A percentile compares a stretch with the other conserved stretches of the same genome.
These are phyloP conservation scores for Drosophila borborema DNA, from an alignment of 2,888 invertebrate species.

Conservation along the genomic window DNA sequence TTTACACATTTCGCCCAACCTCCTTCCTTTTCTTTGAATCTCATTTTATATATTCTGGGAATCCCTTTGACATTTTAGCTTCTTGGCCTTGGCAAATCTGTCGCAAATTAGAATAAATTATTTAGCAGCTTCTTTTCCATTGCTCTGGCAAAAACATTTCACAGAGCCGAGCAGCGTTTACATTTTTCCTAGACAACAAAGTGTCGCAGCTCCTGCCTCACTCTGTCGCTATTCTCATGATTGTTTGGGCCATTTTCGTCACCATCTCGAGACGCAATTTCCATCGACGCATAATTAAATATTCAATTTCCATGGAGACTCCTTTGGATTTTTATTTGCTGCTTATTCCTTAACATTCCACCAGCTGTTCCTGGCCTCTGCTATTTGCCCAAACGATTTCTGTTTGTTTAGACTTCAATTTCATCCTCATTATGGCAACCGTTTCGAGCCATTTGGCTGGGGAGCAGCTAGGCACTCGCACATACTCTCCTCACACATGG, in stretches of 20 bases:
- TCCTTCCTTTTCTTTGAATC: background rate
- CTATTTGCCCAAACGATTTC: slow-evolving; percentile 60
- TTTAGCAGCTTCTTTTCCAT: slow-evolving; percentile 50
- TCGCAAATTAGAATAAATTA: slow-evolving; percentile 72
- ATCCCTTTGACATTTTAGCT: slow-evolving; percentile 38
- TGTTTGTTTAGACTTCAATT: slow-evolving; percentile 79
- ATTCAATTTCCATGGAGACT: slow-evolving; percentile 70
- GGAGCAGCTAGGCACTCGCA: slow-evolving; percentile 16
- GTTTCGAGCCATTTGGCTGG: slow-evolving; percentile 30
- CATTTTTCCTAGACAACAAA: slow-evolving; percentile 44
- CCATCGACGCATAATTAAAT: slow-evolving; percentile 72
- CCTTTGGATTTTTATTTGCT: slow-evolving; percentile 48
- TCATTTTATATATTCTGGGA: background rate
- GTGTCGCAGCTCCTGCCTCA: background rate
- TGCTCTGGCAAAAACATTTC: slow-evolving; percentile 37
- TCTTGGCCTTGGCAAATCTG: slow-evolving; percentile 56
- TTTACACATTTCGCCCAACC: slow-evolving; percentile 18
- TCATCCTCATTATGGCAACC: slow-evolving; percentile 66
- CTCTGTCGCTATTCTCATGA: slow-evolving; percentile 23
- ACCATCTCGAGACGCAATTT: slow-evolving; percentile 67
- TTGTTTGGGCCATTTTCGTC: slow-evolving; percentile 63
- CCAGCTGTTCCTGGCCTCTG: slow-evolving; percentile 4
- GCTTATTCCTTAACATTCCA: slow-evolving; percentile 39
- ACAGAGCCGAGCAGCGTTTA: slow-evolving; percentile 35
- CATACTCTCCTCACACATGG: slow-evolving; percentile 20